phyloP scores from a whole-genome alignment of 1,140 invertebrate species.

The Drosophila triauraria region DNA sequence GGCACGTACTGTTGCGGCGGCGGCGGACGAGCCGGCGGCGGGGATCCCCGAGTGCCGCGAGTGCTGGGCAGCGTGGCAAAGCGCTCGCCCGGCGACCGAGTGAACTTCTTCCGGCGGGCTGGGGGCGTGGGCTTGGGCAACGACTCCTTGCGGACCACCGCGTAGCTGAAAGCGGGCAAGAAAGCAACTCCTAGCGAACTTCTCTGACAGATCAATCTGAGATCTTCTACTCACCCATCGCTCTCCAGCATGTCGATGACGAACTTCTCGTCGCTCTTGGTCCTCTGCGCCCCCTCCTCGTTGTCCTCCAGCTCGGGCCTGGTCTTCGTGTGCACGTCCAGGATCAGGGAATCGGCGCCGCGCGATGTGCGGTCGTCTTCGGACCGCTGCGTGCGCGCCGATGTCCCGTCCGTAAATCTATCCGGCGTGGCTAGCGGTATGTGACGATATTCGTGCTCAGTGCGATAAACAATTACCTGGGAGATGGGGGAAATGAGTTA shows the following conservation, averaged over 20 bases:
- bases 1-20: constrained; percentile 73
- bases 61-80: constrained; percentile 86
- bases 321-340: constrained; percentile 83
- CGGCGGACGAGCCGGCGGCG: constrained; percentile 77
- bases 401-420: constrained; percentile 84
- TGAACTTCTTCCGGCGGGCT: constrained; percentile 86
- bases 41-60: constrained; percentile 82
- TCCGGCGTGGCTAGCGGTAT: constrained; percentile 86
- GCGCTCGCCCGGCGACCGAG: constrained; percentile 85
- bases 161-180: constrained; percentile 70
- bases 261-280: constrained; percentile 82
- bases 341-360: constrained; percentile 88
- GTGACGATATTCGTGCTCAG: constrained; percentile 87
- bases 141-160: constrained; percentile 85
- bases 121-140: constrained; percentile 87
- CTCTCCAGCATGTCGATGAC: constrained; percentile 85
- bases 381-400: constrained; percentile 83
- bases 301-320: constrained; percentile 16
- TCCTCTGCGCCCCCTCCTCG: constrained; percentile 50
- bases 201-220: background rate
- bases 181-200: constrained; percentile 65
- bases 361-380: constrained; percentile 90
- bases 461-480: constrained; percentile 88
- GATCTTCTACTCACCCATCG: constrained; percentile 84
- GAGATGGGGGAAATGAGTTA: background rate